Base-by-base conservation (phyloP, 2,797 vertebrate genomes). In the Centroberyx gerrardi region DNA sequence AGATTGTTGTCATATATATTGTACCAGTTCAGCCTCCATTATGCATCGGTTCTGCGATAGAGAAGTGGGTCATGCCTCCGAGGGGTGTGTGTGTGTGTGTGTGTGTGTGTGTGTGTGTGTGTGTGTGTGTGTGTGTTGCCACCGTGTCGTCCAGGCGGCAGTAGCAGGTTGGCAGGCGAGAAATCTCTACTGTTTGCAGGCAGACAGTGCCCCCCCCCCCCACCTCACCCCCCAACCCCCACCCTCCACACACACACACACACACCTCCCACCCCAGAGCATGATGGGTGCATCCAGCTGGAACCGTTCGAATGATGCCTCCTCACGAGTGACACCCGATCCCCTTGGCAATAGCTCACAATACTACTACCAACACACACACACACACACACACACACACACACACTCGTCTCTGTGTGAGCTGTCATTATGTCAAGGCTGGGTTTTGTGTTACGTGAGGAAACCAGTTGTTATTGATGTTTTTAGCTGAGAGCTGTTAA, bases 21-120 rank as follows among this genome's bases (percentile, higher is more conserved):
- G 61, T 60, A 13, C 51, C 56, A 22, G 22, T 64, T 53, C 49
- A 55, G 71, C 54, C 46, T 81, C 60, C 38, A 28, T 74, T 46
- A 68, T 82, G 80, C 59, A 61, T 78, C 46, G 59, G 58, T 70
- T 71, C 59, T 55, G 73, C 65, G 22, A 78, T 60, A 63, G 67
- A 69, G 79, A 86, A 81, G 38, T 84, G 70, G 85, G 87, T 87
- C 68, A 80, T 69, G 68, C 54, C 64, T 77, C 67, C 61, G 46
- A 22, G 29, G 61, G 60, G 8, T 22, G 31, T 49, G 38, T 51
- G 62, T 51, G 59, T 4, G 8, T 46, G 27, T 49, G 71, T 48
- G 36, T 38, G 68, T 38, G 8, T 38, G 36, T 38, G 36, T 38
- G 36, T 38, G 36, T 52, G 28, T 58, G 40, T 59, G 68, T 38